These are phyloP conservation scores for Synanthedon formicaeformis DNA, from an alignment of 2,888 invertebrate species.

Conservation along the genomic window DNA sequence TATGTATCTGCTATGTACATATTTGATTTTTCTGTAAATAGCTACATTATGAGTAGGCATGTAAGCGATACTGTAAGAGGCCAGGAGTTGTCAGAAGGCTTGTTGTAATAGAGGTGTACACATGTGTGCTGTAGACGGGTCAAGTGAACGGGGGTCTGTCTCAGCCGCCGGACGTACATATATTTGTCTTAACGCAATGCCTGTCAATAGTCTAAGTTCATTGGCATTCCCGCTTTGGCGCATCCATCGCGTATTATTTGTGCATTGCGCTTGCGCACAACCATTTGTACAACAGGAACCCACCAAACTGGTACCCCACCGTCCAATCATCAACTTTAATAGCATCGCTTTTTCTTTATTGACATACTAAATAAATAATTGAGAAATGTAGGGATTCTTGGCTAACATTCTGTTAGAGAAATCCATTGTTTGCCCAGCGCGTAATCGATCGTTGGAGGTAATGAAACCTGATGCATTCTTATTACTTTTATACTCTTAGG, in stretches of 20 bases:
- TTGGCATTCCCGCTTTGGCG: constrained; percentile 66
- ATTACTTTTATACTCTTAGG: too few relatives aligned
- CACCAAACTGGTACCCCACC: constrained; percentile 48
- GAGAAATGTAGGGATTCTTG: neutral
- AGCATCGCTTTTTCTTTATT: neutral
- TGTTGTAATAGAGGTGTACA: constrained; percentile 2
- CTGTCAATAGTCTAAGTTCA: constrained; percentile 68
- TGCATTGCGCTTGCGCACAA: constrained; percentile 47
- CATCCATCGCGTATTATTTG: constrained; percentile 59
- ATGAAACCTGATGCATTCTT: too few relatives aligned
- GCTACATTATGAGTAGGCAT: constrained; percentile 23
- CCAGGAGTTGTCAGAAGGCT: constrained; percentile 2
- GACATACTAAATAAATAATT: neutral
- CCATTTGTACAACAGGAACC: constrained; percentile 41
- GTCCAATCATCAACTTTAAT: constrained; percentile 50
- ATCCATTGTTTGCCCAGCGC: too few relatives aligned
- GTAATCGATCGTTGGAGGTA: too few relatives aligned
- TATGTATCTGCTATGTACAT: too few relatives aligned
- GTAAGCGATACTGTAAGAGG: constrained; percentile 10
- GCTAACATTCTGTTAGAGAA: too few relatives aligned
- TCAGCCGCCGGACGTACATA: constrained; percentile 51
- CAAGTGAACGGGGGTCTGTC: constrained; percentile 63
- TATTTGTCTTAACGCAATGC: constrained; percentile 70
- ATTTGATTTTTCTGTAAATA: constrained; percentile 30
- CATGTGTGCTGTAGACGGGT: constrained; percentile 34